phyloP scores from a whole-genome alignment of 1,140 invertebrate genomes.

The Drosophila pseudoobscura region DNA sequence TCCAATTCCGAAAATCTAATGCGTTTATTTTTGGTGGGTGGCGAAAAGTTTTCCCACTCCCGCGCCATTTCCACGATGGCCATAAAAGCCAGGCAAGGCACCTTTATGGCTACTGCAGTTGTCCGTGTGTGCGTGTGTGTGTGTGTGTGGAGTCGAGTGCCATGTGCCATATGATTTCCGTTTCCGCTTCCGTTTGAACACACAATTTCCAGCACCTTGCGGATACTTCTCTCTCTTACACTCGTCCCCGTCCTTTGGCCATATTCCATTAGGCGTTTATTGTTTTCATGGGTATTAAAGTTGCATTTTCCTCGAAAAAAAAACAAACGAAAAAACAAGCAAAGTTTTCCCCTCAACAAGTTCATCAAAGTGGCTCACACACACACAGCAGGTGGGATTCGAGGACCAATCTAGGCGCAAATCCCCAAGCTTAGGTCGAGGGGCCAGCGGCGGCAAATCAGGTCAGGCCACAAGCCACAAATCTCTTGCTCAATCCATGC shows the following conservation, averaged over 20 bases:
- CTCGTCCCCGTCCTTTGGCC: slow-evolving; percentile 6
- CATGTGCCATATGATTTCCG: slow-evolving; percentile 52
- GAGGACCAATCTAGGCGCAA: slow-evolving; percentile 56
- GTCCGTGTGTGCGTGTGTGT: slow-evolving; percentile 12
- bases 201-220: slow-evolving; percentile 33
- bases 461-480: slow-evolving; percentile 69
- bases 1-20: slow-evolving; percentile 58
- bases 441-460: slow-evolving; percentile 56
- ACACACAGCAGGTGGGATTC: slow-evolving; percentile 26
- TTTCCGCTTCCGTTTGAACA: slow-evolving; percentile 42
- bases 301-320: slow-evolving; percentile 46
- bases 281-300: slow-evolving; percentile 57
- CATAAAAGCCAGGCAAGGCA: slow-evolving; percentile 54
- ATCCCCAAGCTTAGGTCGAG: slow-evolving; percentile 64
- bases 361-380: slow-evolving; percentile 59
- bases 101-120: slow-evolving; percentile 50
- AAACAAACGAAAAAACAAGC: slow-evolving; percentile 1
- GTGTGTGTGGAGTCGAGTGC: slow-evolving; percentile 4
- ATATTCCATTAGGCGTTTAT: slow-evolving; percentile 48
- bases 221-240: too few relatives aligned
- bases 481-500: slow-evolving; percentile 67
- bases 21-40: slow-evolving; percentile 56
- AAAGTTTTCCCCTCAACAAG: slow-evolving; percentile 57
- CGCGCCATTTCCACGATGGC: slow-evolving; percentile 5
- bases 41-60: slow-evolving; percentile 20